Base-by-base conservation (phyloP, 2,113 vertebrate species). In the Seriola quinqueradiata region DNA sequence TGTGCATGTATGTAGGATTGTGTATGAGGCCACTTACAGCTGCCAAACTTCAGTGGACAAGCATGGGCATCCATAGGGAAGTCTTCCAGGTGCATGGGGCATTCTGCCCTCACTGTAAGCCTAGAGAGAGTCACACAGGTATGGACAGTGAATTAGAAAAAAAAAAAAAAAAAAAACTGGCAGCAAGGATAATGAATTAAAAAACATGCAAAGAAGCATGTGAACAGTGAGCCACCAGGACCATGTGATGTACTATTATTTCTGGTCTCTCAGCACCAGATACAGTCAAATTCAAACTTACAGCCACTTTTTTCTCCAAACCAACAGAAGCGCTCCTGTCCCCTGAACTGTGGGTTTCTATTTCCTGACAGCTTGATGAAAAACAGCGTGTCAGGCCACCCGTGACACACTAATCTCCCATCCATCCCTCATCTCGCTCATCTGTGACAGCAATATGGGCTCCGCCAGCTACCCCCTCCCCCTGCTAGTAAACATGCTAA, bases 1-100 rank as follows among this genome's bases (percentile, higher is more conserved):
- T 16, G 57, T 46, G 23, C 19, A 48, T 38, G 40, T 69, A 10
- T 38, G 48, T 52, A 11, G 32, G 42, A 19, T 23, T 65, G 54
- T 81, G 71, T 64, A 32, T 32, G 61, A 32, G 52, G 36, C 57
- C 71, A 95, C 96, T 96, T 92, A 96, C 96, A 96, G 88, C 95
- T 96, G 90, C 95, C 96, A 77, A 95, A 96, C 89, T 96, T 96
- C 42, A 96, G 89, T 12, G 96, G 96, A 90, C 96, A 96, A 17
- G 96, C 95, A 70, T 96, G 96, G 59, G 95, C 96, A 67, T 96
- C 96, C 96, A 96, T 96, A 4, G 96, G 96, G 79, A 96, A 96
- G 89, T 96, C 95, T 61, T 96, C 96, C 60, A 96, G 92, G 85
- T 96, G 96, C 96, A 96, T 96, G 44, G 96, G 96, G 10, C 96